These are phyloP conservation scores for Limnephilus auricula DNA, from an alignment of 2,888 invertebrate species.

Conservation along the genomic window DNA sequence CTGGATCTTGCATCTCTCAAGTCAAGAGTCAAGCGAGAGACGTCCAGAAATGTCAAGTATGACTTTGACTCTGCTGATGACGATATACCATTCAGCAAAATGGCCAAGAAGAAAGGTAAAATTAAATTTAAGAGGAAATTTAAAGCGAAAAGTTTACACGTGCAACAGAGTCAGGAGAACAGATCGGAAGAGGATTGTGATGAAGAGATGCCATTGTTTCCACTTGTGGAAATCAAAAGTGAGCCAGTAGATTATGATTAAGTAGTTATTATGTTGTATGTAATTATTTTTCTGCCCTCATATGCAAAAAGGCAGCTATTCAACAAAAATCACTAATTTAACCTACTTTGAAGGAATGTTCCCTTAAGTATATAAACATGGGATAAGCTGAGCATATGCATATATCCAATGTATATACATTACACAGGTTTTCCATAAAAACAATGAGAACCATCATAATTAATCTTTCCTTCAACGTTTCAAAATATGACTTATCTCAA, in stretches of 20 bases:
- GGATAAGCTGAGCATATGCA: too few relatives aligned
- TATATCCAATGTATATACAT: too few relatives aligned
- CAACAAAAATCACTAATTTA: background rate
- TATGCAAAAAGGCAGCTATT: background rate
- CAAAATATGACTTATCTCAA: background rate
- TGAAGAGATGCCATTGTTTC: conserved; percentile 53
- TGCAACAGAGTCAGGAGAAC: conserved; percentile 9
- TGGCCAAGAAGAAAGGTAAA: conserved; percentile 61
- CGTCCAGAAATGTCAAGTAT: conserved; percentile 56
- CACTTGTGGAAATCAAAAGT: conserved; percentile 58
- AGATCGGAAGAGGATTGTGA: conserved; percentile 28
- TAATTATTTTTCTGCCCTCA: background rate
- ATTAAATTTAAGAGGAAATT: conserved; percentile 64
- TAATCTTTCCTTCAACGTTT: background rate
- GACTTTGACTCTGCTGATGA: conserved; percentile 64
- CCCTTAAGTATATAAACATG: too few relatives aligned
- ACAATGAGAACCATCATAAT: background rate
- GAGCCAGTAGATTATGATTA: conserved; percentile 61
- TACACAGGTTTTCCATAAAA: background rate
- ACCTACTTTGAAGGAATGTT: background rate
- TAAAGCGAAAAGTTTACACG: conserved; percentile 61
- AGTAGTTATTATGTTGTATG: background rate
- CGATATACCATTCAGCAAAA: conserved; percentile 67
- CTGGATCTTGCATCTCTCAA: conserved; percentile 53
- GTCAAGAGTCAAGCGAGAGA: conserved; percentile 52